Evolutionary conservation across 2,888 invertebrate species (phyloP).

Genomic region (Calephelis perditalis): DNA sequence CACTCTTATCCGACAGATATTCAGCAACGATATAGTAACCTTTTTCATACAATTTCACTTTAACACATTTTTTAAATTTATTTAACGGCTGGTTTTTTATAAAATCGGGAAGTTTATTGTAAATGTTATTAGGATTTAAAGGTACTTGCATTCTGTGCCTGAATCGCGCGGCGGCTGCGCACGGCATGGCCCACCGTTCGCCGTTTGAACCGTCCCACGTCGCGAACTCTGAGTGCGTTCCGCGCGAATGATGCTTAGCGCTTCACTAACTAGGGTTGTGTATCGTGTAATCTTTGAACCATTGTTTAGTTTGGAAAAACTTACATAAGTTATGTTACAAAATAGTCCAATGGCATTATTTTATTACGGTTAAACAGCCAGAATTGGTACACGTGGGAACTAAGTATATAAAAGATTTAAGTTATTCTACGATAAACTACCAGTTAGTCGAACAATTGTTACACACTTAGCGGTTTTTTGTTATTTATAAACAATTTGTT

Average conservation of each 20-base stretch:
- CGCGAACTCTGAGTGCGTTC: constrained; percentile 43
- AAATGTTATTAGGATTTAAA: constrained; percentile 1
- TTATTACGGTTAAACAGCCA: constrained; percentile 7
- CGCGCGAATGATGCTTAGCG: constrained; percentile 52
- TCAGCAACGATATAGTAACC: too few relatives aligned
- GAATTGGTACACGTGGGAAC: constrained; percentile 1
- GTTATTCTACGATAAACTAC: too few relatives aligned
- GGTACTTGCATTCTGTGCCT: constrained; percentile 71
- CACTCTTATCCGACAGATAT: too few relatives aligned
- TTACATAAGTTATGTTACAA: constrained; percentile 8
- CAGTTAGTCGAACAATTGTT: too few relatives aligned
- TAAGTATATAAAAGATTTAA: too few relatives aligned
- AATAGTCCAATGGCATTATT: constrained; percentile 2
- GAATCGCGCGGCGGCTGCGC: constrained; percentile 53
- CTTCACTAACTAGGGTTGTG: constrained; percentile 64
- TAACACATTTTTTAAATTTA: too few relatives aligned
- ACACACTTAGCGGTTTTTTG: too few relatives aligned
- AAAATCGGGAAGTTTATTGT: neutral
- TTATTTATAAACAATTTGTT: too few relatives aligned
- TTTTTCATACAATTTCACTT: too few relatives aligned
- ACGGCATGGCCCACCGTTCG: constrained; percentile 64
- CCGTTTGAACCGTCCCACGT: constrained; percentile 33
- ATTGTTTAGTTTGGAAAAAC: constrained; percentile 47
- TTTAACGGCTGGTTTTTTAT: too few relatives aligned
- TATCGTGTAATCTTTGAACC: constrained; percentile 56